Conservation (phyloP, 2,113 vertebrate genomes). For the Lepidothrix coronata region DNA sequence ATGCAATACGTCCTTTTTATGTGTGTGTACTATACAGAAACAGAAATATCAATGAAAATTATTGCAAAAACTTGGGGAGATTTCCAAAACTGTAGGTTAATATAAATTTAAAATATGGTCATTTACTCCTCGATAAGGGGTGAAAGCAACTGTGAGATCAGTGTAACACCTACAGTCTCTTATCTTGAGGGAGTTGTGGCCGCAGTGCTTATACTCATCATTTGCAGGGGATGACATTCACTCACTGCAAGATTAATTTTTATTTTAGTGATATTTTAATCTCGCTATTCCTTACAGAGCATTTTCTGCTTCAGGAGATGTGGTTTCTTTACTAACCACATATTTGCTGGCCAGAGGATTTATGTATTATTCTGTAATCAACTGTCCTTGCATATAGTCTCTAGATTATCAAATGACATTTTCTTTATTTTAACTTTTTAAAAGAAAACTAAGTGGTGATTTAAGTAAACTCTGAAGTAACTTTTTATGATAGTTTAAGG, state of each 20-base stretch:
- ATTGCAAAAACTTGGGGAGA: not conserved
- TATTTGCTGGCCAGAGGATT: not conserved
- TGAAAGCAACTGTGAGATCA: not conserved
- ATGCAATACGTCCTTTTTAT: not conserved
- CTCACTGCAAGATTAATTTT: not conserved
- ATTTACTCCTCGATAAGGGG: not conserved
- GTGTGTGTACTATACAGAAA: not conserved
- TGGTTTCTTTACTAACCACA: not conserved
- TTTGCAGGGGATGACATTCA: not conserved
- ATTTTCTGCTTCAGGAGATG: not conserved
- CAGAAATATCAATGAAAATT: not conserved
- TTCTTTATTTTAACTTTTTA: constrained; percentile 3
- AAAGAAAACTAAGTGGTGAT: constrained; percentile 18
- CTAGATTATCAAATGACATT: not conserved
- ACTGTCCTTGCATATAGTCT: constrained; percentile 9
- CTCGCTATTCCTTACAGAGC: not conserved
- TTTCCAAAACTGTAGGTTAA: not conserved
- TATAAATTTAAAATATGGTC: not conserved
- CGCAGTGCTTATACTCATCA: not conserved
- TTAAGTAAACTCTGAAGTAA: constrained; percentile 43
- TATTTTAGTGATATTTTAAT: not conserved
- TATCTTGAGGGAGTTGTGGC: not conserved
- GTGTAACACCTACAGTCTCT: not conserved
- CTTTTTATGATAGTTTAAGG: constrained; percentile 45
- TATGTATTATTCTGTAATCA: constrained; percentile 1